Base-by-base conservation (phyloP, 2,888 invertebrate genomes). In the Oscheius sp. region DNA sequence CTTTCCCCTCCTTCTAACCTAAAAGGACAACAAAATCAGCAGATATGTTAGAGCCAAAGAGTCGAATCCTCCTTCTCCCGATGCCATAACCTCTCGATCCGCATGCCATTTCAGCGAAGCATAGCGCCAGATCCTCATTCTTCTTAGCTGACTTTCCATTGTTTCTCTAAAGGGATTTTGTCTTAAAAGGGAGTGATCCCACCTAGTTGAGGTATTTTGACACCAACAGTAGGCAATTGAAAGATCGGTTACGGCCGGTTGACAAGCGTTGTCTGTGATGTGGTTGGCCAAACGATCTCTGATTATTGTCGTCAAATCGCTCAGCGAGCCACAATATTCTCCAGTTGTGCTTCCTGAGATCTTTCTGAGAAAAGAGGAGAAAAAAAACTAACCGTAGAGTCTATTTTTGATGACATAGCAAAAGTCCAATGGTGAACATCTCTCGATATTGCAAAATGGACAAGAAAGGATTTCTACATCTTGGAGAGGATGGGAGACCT, bases 101-200 rank as follows among this genome's bases (percentile, higher is more conserved):
- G 72, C 69, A 33, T 75, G 69, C 39, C 71, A 72, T 34, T 72
- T 72, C 31, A 79, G 53, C 27, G 73, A 67, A 34, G 78, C 75
- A 65, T 80, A 80, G 48, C 79, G 67, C 79, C 79, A 80, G n/a
- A 80, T 75, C 45, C 79, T 65, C 12, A 78, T 69, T 33, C 70
- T 23, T 8, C 71, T 63, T 0, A 72, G 61, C 29, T 69, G 55
- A 17, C 71, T 71, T 48, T 68, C 71, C 27, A 67, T 55, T 5
- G 73, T 73, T 15, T 63, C 50, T 29, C 73, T 73, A 52, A 39
- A 67, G 37, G 17, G 1, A n/a, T 15, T 34, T 20, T 34, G n/a
- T 53, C 25, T 55, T 42, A 17, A 15, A 3, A 46, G 2, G 25
- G 4, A 42, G 10, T 15, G 42, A 17, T 27, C 29, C 23, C 10